phyloP scores from a whole-genome alignment of 2,113 vertebrate species.

The Psephotus haematonotus region DNA sequence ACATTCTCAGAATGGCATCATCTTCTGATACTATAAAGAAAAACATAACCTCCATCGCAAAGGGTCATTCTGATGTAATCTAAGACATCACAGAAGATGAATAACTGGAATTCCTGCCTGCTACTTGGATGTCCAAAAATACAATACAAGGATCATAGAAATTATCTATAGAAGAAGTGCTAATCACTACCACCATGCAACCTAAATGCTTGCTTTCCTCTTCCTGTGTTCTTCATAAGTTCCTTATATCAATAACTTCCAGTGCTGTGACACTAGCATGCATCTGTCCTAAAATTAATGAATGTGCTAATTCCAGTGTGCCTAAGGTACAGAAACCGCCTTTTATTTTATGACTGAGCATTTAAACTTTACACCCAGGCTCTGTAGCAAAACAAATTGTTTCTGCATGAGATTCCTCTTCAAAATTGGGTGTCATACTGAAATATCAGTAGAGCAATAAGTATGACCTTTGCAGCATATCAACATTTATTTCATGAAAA shows the following conservation, averaged over 20 bases:
- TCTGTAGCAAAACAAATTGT: background rate
- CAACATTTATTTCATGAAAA: background rate
- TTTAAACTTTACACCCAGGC: background rate
- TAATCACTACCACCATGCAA: background rate
- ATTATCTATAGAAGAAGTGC: background rate
- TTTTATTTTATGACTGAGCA: background rate
- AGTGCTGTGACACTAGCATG: background rate
- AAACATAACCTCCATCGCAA: background rate
- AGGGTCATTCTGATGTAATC: background rate
- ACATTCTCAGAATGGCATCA: background rate
- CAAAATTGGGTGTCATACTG: background rate
- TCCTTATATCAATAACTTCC: background rate
- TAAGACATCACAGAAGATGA: background rate
- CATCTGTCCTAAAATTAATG: background rate
- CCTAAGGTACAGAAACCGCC: background rate
- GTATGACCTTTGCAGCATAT: background rate
- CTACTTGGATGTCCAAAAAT: background rate
- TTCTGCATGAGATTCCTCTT: constrained; percentile 18
- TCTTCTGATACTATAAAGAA: background rate
- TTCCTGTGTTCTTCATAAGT: background rate
- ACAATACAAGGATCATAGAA: background rate
- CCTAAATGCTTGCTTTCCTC: background rate
- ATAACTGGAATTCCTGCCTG: background rate
- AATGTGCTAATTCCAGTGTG: background rate
- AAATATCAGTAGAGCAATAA: constrained; percentile 31